Evolutionary conservation across 2,113 vertebrate genomes (phyloP).

Genomic region (Myocastor coypus): DNA sequence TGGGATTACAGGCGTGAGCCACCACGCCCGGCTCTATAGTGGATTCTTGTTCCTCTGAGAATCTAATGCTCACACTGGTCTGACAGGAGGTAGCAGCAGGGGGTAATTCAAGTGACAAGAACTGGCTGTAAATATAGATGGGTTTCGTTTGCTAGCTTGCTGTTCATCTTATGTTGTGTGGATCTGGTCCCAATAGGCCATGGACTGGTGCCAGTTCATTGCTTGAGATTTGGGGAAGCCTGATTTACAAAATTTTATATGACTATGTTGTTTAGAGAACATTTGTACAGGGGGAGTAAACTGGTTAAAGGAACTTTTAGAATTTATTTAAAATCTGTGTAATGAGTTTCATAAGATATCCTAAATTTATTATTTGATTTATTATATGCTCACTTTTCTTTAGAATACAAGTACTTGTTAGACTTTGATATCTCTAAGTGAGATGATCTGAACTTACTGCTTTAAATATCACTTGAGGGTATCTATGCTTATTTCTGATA

Average conservation of each 20-base stretch:
- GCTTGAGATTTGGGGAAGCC: not conserved
- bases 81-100: not conserved
- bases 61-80: not conserved
- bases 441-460: not conserved
- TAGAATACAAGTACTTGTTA: not conserved
- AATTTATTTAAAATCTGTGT: slow-evolving; percentile 19
- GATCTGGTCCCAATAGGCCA: not conserved
- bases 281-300: not conserved
- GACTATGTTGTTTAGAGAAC: not conserved
- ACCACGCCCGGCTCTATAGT: no score
- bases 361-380: slow-evolving; percentile 37
- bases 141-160: not conserved
- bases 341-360: not conserved
- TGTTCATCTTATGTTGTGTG: not conserved
- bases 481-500: not conserved
- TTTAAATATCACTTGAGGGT: not conserved
- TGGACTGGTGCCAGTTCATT: not conserved
- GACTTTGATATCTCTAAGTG: slow-evolving; percentile 2
- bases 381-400: slow-evolving; percentile 9
- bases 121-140: not conserved
- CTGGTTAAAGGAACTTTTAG: slow-evolving; percentile 13
- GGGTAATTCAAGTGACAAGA: not conserved
- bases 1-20: no score
- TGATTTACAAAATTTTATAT: slow-evolving; percentile 22
- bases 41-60: not conserved